Evolutionary conservation across 2,888 invertebrate species (phyloP).

Genomic region (Drosophila nigricruria): DNA sequence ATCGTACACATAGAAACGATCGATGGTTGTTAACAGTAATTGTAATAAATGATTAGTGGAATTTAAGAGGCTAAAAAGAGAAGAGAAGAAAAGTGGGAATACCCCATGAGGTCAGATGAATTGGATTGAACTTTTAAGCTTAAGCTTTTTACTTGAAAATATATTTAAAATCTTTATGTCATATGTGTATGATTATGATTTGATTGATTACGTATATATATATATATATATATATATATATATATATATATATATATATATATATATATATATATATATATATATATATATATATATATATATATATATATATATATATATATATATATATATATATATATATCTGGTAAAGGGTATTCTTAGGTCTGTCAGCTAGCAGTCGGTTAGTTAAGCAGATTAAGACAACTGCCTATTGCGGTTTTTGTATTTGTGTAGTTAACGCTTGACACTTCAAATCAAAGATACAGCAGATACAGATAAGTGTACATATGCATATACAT

Average conservation of each 20-base stretch:
- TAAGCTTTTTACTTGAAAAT: neutral
- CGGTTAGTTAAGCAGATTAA: conserved; percentile 25
- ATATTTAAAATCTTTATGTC: neutral
- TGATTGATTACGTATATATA: neutral
- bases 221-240: neutral
- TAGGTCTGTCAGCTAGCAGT: neutral
- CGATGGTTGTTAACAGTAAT: conserved; percentile 9
- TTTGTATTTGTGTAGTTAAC: conserved; percentile 27
- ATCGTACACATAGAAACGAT: conserved; percentile 6
- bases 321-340: neutral
- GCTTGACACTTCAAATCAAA: conserved; percentile 24
- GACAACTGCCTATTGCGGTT: conserved; percentile 18
- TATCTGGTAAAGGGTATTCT: neutral
- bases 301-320: neutral
- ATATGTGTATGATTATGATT: neutral
- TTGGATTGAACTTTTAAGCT: neutral
- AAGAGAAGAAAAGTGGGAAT: conserved; percentile 10
- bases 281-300: neutral
- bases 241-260: neutral
- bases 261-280: neutral
- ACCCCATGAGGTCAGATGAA: conserved; percentile 6
- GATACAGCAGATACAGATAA: conserved; percentile 1
- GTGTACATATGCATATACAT: neutral
- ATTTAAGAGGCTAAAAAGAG: conserved; percentile 29
- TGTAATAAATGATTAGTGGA: conserved; percentile 47